A percentile compares a stretch with the other conserved stretches of the same genome.
These are phyloP conservation scores for Forbesichthys papilliferus DNA, from an alignment of 2,113 vertebrate species.

Conservation along the genomic window DNA sequence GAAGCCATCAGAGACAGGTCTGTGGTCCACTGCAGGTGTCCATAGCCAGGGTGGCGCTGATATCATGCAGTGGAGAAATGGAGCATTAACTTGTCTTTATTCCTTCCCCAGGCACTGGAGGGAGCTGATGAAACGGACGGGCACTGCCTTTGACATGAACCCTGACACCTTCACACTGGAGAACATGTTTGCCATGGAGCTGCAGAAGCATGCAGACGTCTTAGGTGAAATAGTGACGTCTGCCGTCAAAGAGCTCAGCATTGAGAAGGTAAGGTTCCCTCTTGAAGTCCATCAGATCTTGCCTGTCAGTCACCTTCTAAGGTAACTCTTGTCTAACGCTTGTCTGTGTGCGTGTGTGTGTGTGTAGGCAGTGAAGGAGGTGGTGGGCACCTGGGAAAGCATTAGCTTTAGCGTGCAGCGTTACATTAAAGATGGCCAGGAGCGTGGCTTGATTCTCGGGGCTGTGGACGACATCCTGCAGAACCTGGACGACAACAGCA, in stretches of 20 bases:
- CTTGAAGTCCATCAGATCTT: not conserved
- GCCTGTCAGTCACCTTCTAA: not conserved
- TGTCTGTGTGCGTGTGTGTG: constrained; percentile 11
- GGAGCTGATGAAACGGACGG: constrained; percentile 87
- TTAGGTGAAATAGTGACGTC: constrained; percentile 87
- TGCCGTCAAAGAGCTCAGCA: constrained; percentile 90
- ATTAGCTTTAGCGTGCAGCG: constrained; percentile 85
- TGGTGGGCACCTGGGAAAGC: constrained; percentile 89
- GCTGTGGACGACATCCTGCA: constrained; percentile 88
- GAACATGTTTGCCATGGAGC: constrained; percentile 96
- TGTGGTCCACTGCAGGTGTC: not conserved
- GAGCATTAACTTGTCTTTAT: constrained; percentile 14
- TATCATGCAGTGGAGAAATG: not conserved
- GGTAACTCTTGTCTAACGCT: not conserved
- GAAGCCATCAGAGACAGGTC: constrained; percentile 94
- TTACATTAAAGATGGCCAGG: constrained; percentile 87
- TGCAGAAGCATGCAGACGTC: constrained; percentile 82
- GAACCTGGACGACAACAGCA: constrained; percentile 86
- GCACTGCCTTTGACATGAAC: constrained; percentile 87
- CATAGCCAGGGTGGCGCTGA: not conserved
- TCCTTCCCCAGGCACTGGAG: constrained; percentile 86
- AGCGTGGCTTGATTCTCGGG: constrained; percentile 85
- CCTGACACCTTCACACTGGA: constrained; percentile 89
- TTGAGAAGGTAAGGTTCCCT: constrained; percentile 84
- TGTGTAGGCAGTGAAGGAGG: constrained; percentile 87